A percentile compares a stretch with the other conserved stretches of the same genome.
These are phyloP conservation scores for Tinamus guttatus DNA, from an alignment of 2,113 vertebrate species.

Conservation along the genomic window DNA sequence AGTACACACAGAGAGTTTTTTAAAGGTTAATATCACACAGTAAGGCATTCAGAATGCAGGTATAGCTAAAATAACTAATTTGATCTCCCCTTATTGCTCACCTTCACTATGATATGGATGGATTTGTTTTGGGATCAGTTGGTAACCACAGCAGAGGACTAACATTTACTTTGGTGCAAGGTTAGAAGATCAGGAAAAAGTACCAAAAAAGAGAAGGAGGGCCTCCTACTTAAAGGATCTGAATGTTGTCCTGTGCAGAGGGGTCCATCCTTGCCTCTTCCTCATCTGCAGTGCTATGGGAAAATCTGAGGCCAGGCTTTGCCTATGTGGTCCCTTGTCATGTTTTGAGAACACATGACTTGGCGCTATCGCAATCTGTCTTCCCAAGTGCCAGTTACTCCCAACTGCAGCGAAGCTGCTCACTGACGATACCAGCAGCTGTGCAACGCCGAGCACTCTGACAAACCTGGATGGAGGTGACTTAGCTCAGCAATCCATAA, in stretches of 20 bases:
- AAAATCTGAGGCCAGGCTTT: background rate
- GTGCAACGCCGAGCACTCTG: accelerated
- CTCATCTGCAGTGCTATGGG: background rate
- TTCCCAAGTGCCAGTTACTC: background rate
- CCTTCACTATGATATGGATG: background rate
- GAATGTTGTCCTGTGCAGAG: background rate
- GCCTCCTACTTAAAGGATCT: background rate
- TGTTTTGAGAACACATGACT: background rate
- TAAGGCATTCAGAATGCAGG: background rate
- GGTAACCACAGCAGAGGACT: background rate
- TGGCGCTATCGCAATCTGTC: background rate
- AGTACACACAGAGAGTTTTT: background rate
- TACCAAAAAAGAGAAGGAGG: background rate
- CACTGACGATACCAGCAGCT: accelerated
- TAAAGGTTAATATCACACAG: background rate
- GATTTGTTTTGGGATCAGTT: background rate
- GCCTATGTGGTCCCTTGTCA: background rate
- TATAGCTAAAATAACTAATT: background rate
- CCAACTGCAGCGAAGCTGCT: background rate
- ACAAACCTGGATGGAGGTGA: background rate
- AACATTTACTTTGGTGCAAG: background rate
- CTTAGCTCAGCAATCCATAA: background rate
- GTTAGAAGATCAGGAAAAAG: background rate
- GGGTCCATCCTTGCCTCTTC: background rate
- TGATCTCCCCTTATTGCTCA: background rate